phyloP scores from a whole-genome alignment of 2,113 vertebrate species.

The Hippocampus guttulatus region DNA sequence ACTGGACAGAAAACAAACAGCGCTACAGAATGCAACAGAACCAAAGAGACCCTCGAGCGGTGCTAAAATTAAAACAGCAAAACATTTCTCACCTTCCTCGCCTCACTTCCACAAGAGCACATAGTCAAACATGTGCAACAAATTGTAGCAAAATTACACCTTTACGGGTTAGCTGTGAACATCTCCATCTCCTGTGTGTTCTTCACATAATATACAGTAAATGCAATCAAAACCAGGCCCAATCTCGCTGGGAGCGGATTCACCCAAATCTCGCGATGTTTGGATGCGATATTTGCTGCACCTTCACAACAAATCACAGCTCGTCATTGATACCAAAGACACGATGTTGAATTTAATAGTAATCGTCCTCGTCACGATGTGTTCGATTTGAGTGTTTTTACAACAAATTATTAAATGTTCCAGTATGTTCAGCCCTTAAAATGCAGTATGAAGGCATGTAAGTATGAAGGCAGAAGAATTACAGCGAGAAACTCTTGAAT shows the following conservation, averaged over 20 bases:
- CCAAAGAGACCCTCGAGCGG: neutral
- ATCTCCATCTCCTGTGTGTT: constrained; percentile 1
- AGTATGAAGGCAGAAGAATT: neutral
- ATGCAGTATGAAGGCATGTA: neutral
- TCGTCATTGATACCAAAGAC: neutral
- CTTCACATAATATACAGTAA: neutral
- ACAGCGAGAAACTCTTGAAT: neutral
- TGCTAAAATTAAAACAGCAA: neutral
- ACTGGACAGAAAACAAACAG: constrained; percentile 15
- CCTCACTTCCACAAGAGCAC: constrained; percentile 34
- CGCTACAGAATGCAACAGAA: constrained; percentile 2
- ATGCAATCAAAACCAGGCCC: constrained; percentile 4
- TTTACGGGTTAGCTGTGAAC: neutral
- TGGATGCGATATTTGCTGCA: neutral
- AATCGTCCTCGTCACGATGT: neutral
- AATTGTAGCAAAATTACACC: constrained; percentile 13
- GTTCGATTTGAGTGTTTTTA: neutral
- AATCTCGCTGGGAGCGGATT: neutral
- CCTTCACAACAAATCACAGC: constrained; percentile 49
- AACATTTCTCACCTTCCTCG: constrained; percentile 50
- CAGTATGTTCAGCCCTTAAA: neutral
- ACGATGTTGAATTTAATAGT: too few species aligned
- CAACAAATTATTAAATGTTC: neutral
- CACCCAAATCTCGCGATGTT: constrained; percentile 52
- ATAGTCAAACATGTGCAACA: constrained; percentile 30